Evolutionary conservation across 1,140 invertebrate species (phyloP), one percentile per base, ranked within the genome.

Genomic region (Littorina saxatilis): DNA sequence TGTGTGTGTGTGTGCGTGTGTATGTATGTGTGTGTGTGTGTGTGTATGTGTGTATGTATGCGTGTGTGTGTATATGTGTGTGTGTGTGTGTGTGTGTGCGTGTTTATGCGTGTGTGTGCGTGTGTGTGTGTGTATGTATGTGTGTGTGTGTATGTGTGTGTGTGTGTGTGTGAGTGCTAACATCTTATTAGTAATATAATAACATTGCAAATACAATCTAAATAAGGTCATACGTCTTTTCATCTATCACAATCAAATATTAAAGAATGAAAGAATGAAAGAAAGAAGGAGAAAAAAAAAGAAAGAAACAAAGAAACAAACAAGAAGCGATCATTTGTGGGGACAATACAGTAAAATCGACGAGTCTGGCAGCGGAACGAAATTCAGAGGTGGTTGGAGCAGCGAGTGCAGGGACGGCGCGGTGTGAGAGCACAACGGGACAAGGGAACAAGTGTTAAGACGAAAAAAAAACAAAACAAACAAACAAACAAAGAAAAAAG

Each of bases 41-140:
- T 37, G 29, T 68, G 37, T 77, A 13, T 61, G 29, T 82, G 17
- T 75, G 15, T 63, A 37, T 78, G 23, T 82, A 35, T 79, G 37
- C 79, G n/a, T 79, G 43, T 83, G 17, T 79, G 55, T 80, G 29
- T 80, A 27, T 73, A 29, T 83, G n/a, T 80, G 13, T 72, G 39
- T 82, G 39, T 82, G 27, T 82, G 7, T 83, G 20, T 68, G 9
- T 79, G 40, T 83, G 63, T 80, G 5, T 47, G 35, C 3, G 13
- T 58, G 43, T 80, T 58, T 50, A 23, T 80, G 61, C 52, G n/a
- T 83, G 66, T 75, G 50, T 80, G 73, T 72, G 39, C 73, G 61
- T 83, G 73, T 83, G 40, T 83, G 43, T 83, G 47, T 80, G 61
- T 75, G 75, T 52, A n/a, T 77, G 40, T 70, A 32, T 74, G 73